A percentile compares a stretch with the other conserved stretches of the same genome.
These are phyloP conservation scores for Herpailurus yagouaroundi DNA, from an alignment of 2,113 vertebrate species.

Conservation along the genomic window DNA sequence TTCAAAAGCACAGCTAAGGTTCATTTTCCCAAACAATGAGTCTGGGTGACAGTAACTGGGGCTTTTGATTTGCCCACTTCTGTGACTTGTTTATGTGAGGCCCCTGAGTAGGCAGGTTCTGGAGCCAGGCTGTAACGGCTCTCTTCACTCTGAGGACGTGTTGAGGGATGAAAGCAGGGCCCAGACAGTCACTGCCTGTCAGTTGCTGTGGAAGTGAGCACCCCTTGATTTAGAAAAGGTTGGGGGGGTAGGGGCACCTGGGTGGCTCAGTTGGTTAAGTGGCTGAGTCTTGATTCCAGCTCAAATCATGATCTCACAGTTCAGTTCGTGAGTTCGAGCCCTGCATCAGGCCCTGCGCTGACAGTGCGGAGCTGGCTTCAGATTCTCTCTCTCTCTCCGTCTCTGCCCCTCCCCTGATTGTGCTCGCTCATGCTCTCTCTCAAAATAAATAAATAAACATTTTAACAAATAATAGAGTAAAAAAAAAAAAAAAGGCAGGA, in stretches of 20 bases:
- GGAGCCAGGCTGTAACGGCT: slow-evolving; percentile 49
- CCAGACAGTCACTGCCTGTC: slow-evolving; percentile 50
- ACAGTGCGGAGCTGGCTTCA: no score
- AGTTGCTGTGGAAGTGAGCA: slow-evolving; percentile 54
- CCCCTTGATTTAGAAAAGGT: not conserved
- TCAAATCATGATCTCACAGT: no score
- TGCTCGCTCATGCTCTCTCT: no score
- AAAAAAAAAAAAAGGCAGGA: not conserved
- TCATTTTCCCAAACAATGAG: slow-evolving; percentile 56
- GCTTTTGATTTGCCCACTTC: slow-evolving; percentile 59
- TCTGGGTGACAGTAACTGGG: slow-evolving; percentile 46
- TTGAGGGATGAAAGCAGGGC: slow-evolving; percentile 77
- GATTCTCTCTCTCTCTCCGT: no score
- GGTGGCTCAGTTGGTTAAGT: no score
- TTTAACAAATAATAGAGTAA: no score
- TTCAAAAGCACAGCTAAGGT: slow-evolving; percentile 49
- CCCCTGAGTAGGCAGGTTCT: slow-evolving; percentile 41
- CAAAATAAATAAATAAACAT: no score
- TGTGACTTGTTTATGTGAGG: slow-evolving; percentile 67
- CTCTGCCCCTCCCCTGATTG: no score
- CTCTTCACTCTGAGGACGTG: slow-evolving; percentile 57
- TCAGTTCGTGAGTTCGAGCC: no score
- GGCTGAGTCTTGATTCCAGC: no score
- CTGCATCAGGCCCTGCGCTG: no score
- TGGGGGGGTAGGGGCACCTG: no score